phyloP scores from a whole-genome alignment of 2,888 invertebrate species.

The Pterostichus niger region DNA sequence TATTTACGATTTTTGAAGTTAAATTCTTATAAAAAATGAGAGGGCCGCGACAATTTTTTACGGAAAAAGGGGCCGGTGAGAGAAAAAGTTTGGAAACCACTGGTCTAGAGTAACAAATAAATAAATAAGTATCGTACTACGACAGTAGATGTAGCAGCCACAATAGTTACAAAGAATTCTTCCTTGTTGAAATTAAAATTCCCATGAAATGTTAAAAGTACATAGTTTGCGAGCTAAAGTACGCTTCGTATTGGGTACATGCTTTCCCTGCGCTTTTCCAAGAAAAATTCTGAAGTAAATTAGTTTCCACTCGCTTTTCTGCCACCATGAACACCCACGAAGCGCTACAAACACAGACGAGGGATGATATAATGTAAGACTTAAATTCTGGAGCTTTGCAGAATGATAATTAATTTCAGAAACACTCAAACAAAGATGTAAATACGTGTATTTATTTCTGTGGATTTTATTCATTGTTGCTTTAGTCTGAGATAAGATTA shows the following conservation, averaged over 20 bases:
- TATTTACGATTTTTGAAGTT: too few species aligned
- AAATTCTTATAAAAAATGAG: too few species aligned
- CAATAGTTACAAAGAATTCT: conserved; percentile 15
- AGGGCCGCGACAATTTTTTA: too few species aligned
- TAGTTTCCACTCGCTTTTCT: conserved; percentile 6
- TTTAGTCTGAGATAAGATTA: too few species aligned
- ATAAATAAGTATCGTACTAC: background rate
- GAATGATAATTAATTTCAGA: conserved; percentile 38
- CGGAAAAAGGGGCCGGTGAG: too few species aligned
- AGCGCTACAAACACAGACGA: background rate
- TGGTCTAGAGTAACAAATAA: too few species aligned
- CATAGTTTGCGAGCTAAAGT: conserved; percentile 11
- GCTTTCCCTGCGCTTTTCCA: background rate
- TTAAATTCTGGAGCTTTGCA: background rate
- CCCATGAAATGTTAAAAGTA: conserved; percentile 18
- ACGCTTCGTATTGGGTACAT: background rate
- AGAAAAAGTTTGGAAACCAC: too few species aligned
- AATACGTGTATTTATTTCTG: too few species aligned
- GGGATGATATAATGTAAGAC: conserved; percentile 14
- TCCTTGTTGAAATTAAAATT: conserved; percentile 28
- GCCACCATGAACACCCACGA: background rate
- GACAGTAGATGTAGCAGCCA: too few species aligned
- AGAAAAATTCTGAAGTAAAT: conserved; percentile 49
- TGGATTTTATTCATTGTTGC: too few species aligned
- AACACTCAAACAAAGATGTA: conserved; percentile 24